Percentiles rank a stretch among this genome's conserved stretches.
Evolutionary conservation across 2,797 vertebrate genomes (phyloP).

Genomic region (Nannoperca australis): DNA sequence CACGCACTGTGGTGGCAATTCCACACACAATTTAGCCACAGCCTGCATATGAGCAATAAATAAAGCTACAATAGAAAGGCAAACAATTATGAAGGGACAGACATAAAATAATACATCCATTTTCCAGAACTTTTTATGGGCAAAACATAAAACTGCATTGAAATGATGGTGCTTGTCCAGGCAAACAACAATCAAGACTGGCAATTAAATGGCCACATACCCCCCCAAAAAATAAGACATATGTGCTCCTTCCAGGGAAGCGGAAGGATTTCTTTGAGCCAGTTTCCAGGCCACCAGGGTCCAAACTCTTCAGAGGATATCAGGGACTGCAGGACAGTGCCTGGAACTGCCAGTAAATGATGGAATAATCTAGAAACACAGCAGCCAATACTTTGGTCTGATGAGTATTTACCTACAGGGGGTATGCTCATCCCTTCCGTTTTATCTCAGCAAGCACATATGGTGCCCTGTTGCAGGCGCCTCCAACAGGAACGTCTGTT

Average conservation of each 20-base stretch:
- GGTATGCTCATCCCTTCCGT: constrained; percentile 74
- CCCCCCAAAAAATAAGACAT: constrained; percentile 74
- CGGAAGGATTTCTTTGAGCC: constrained; percentile 65
- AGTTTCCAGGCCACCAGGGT: constrained; percentile 67
- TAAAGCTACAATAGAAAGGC: background rate
- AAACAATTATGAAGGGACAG: background rate
- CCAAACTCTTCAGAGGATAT: constrained; percentile 70
- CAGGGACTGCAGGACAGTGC: constrained; percentile 70
- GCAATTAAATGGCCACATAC: constrained; percentile 47
- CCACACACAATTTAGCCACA: background rate
- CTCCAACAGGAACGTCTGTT: constrained; percentile 71
- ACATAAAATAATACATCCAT: constrained; percentile 1
- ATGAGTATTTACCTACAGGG: constrained; percentile 80
- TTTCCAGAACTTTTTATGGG: constrained; percentile 16
- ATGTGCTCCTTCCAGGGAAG: constrained; percentile 78
- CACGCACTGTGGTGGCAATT: background rate
- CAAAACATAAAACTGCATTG: background rate
- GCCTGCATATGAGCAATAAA: background rate
- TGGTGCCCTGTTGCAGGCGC: constrained; percentile 71
- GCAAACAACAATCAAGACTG: constrained; percentile 15
- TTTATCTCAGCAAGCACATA: constrained; percentile 82
- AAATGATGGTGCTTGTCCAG: background rate
- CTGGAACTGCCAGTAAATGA: constrained; percentile 73
- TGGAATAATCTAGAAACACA: constrained; percentile 81
- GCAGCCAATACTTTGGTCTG: constrained; percentile 81